These are phyloP conservation scores for Orthosia cruda DNA, from an alignment of 2,888 invertebrate genomes.

Conservation along the genomic window DNA sequence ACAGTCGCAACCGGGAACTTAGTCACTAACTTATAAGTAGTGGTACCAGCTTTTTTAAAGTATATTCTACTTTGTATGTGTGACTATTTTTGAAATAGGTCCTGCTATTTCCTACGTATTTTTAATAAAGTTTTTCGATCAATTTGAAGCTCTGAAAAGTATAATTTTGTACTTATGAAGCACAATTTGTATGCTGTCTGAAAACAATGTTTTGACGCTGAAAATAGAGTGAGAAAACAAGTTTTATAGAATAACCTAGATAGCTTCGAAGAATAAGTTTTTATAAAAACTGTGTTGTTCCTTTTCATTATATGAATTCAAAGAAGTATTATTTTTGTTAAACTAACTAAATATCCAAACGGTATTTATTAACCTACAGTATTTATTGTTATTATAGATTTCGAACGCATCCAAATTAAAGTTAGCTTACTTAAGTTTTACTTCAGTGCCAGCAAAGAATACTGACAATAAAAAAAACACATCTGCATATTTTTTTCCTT, in stretches of 20 bases:
- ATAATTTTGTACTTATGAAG: not conserved
- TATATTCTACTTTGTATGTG: not conserved
- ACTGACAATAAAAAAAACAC: not conserved
- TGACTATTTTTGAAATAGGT: not conserved
- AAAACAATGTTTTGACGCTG: not conserved
- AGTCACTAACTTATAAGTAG: slow-evolving; percentile 39
- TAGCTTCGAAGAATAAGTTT: not conserved
- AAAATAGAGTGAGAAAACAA: not conserved
- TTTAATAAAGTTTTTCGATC: slow-evolving; percentile 4
- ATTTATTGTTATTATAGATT: not conserved
- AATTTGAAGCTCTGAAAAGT: not conserved
- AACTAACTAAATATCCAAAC: too few relatives aligned
- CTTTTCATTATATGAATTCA: not conserved
- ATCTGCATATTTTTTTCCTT: not conserved
- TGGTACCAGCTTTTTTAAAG: slow-evolving; percentile 4
- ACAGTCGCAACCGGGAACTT: slow-evolving; percentile 20
- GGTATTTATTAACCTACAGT: not conserved
- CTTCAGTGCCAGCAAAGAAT: not conserved
- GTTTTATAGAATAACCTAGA: not conserved
- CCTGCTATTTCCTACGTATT: not conserved
- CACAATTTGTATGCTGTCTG: slow-evolving; percentile 3
- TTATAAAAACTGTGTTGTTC: not conserved
- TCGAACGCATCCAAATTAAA: too few relatives aligned
- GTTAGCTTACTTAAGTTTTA: too few relatives aligned
- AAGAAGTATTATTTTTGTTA: not conserved